Base-by-base conservation (phyloP, 1,140 invertebrate genomes). In the Cyclargus thomasi region DNA sequence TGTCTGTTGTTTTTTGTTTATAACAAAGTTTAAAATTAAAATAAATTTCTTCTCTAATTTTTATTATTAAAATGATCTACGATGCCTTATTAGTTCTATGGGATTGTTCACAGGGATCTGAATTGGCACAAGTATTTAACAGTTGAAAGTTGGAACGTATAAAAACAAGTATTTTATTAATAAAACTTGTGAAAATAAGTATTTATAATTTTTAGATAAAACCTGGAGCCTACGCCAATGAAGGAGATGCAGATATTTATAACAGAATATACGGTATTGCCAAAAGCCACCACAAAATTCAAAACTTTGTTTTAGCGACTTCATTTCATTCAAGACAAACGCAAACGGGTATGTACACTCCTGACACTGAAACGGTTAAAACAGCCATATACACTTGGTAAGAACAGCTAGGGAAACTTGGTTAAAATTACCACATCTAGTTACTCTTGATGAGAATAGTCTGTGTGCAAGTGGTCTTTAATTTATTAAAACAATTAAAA, bases 41-140 rank as follows among this genome's bases (percentile, higher is more conserved):
- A 29, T 29, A 29, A 29, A 8, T 29, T 29, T 29, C 5, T 29
- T 29, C 29, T 29, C 5, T 29, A 29, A 29, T 29, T 29, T 62
- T 23, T 6, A 62, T 22, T n/a, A n/a, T 22, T 18, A 22, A 65
- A 63, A 91, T 91, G 90, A 90, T 91, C 53, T 81, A 91, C 62
- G 88, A 91, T 67, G 86, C 86, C 22, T 68, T 91, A 69, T 74
- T 90, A 70, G 73, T 91, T 64, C 73, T 91, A 10, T 91, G 88
- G 88, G 88, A 90, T 70, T 90, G 79, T 71, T 82, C 81, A 11
- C 76, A 81, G 39, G 67, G 65, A 59, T 72, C 70, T 36, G 77
- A 82, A 64, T 67, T 64, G 8, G 23, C 68, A 53, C 68, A 71
- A 70, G 82, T 83, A 68, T 62, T 70, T 70, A 69, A 23, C 36